phyloP scores from a whole-genome alignment of 2,888 invertebrate genomes.

The Lepetodrilus schrolli region DNA sequence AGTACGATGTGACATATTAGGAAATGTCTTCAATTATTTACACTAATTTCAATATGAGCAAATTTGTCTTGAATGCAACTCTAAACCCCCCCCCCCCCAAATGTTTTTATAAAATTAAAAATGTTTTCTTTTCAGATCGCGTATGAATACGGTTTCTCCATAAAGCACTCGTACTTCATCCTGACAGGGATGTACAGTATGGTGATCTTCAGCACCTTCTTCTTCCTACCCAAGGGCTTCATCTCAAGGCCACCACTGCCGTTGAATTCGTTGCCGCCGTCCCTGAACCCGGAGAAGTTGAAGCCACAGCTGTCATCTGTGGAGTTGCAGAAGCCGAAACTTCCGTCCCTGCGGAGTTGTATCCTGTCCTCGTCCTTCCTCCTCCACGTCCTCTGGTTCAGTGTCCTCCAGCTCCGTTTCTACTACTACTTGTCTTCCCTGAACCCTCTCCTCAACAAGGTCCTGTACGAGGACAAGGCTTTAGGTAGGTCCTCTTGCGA shows the following conservation, averaged over 20 bases:
- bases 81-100: no score
- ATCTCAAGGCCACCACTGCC: constrained; percentile 48
- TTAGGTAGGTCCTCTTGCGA: constrained; percentile 46
- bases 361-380: constrained; percentile 51
- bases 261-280: no score
- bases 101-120: no score
- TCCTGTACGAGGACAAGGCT: constrained; percentile 40
- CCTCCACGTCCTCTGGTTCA: constrained; percentile 58
- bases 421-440: constrained; percentile 59
- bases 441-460: constrained; percentile 48
- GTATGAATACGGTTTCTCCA: constrained; percentile 49
- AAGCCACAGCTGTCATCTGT: neutral
- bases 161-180: constrained; percentile 53
- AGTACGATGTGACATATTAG: no score
- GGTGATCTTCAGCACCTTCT: constrained; percentile 58
- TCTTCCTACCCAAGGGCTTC: constrained; percentile 57
- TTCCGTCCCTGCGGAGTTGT: constrained; percentile 48
- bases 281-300: no score
- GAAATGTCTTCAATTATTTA: no score
- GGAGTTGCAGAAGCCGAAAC: constrained; percentile 22
- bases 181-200: constrained; percentile 48
- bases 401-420: constrained; percentile 59
- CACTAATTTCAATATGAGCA: no score
- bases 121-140: constrained; percentile 50
- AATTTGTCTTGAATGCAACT: no score